Base-by-base conservation (phyloP, 2,797 vertebrate genomes). In the Tokudaia muenninki region DNA sequence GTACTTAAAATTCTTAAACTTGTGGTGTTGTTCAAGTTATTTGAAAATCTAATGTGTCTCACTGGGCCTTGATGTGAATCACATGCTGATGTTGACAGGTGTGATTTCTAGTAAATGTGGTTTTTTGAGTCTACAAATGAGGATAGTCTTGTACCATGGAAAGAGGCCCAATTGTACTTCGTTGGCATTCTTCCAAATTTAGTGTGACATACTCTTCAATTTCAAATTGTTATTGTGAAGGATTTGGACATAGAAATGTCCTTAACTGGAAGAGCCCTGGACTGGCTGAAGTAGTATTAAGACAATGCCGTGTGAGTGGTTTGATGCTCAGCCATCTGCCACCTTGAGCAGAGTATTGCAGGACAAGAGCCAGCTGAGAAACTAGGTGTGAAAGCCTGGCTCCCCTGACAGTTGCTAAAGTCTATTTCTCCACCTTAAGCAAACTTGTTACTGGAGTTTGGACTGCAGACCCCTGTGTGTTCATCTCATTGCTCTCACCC, bases 1-100 rank as follows among this genome's bases (percentile, higher is more conserved):
- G 96, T 98, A 99, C 98, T 99, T 98, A 98, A 99, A 98, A 97
- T 98, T 98, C 95, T 96, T 95, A 70, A 4, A 91, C 52, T 97
- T 96, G 95, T 97, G 94, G 65, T 97, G 91, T 34, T 97, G 82
- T 79, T 98, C 91, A 91, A 97, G 81, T 21, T 98, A 0, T 96
- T 92, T 98, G 88, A 87, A 67, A 87, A 90, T 87, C 67, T 96
- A 91, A 4, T 82, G 29, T 19, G 80, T 50, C 11, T 65, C 52
- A 31, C 37, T 52, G 59, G 47, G 6, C 78, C 70, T 88, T 81
- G 57, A 74, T 79, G 75, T 87, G 52, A 94, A 57, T 79, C 72
- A 21, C 12, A 2, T 87, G 6, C 77, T 92, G 57, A 70, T 37
- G n/a, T 70, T 94, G 24, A 95, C n/a, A 87, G 0, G 19, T 11